Base-by-base conservation (phyloP, 2,888 invertebrate species). In the Lasioglossum zephyrum region DNA sequence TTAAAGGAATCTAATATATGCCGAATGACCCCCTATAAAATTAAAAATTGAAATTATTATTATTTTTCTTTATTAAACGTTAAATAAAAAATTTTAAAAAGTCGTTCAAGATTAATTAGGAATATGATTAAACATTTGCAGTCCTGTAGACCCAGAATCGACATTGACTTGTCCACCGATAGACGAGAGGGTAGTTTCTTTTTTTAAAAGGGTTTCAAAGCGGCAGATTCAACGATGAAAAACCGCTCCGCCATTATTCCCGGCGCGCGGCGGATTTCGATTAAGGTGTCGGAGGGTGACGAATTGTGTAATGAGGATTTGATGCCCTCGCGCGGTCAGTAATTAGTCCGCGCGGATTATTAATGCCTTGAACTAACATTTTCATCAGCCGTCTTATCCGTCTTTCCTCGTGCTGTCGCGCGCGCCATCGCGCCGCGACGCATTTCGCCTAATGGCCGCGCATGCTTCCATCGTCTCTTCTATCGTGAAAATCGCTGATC, bases 251-350 rank as follows among this genome's bases (percentile, higher is more conserved):
- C 82, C 87, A 88, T 89, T 89, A 88, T 90, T 92, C 90, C 91
- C 89, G 91, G 92, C 91, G 86, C 87, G 60, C 60, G 88, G 88
- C 85, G 87, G 84, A 89, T 92, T 93, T 93, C 92, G 93, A 93
- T 93, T 93, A 92, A 92, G 93, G 92, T 89, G 92, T 93, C 92
- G 91, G 91, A 92, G 92, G 93, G 91, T 93, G 92, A 93, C 93
- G 93, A 93, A 93, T 93, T 90, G 92, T 91, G 89, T 92, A 92
- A 92, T 88, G 90, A 87, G 89, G 88, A 90, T 92, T 92, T 91
- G 90, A 92, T 91, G 92, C 91, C 87, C 90, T 90, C 89, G 86
- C 92, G 85, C 88, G 79, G 88, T 88, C 88, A 89, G 90, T 89
- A 92, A 92, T 92, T 92, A 92, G 90, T 89, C 91, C 85, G 78